Base-by-base conservation (phyloP, 2,797 vertebrate genomes). In the Betta splendens region DNA sequence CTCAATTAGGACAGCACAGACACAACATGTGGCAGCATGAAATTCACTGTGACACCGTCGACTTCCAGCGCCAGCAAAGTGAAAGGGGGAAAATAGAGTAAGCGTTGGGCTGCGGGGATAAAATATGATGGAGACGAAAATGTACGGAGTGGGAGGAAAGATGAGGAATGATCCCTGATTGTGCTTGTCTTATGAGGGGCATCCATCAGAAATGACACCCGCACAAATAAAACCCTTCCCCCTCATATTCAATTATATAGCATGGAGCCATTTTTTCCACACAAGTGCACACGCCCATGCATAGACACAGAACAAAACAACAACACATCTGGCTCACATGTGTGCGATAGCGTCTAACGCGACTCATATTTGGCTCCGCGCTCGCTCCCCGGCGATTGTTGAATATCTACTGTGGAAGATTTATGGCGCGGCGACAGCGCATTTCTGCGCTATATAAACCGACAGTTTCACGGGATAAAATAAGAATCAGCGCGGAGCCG, bases 101-200 rank as follows among this genome's bases (percentile, higher is more conserved):
- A 54, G 66, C 48, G 64, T 77, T 68, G 56, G 62, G 60, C 68
- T 61, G 51, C 53, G 68, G 76, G 74, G 81, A 75, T 64, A 80
- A 63, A 80, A 81, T 68, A 79, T 79, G 85, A 86, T 78, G 64
- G 79, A 72, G 72, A 77, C 26, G 69, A 72, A 81, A 77, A 66
- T 63, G 66, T 67, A 69, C 81, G 47, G 79, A 80, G 86, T 78
- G 77, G 80, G 81, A 75, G 80, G 74, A 81, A 78, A 80, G 78
- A 81, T 91, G 89, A 92, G 83, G 85, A 88, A 91, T 89, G 90
- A 90, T 88, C 70, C 74, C 59, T 87, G 85, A 92, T 84, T 84
- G 85, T 84, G 72, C 77, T 75, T 65, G 83, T 86, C 86, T 92
- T 93, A 92, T 93, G 91, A 93, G 87, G 84, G 75, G 77, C 85